Evolutionary conservation across 1,140 invertebrate genomes (phyloP), one percentile per base, ranked within the genome.

Genomic region (Drosophila prosaltans): DNA sequence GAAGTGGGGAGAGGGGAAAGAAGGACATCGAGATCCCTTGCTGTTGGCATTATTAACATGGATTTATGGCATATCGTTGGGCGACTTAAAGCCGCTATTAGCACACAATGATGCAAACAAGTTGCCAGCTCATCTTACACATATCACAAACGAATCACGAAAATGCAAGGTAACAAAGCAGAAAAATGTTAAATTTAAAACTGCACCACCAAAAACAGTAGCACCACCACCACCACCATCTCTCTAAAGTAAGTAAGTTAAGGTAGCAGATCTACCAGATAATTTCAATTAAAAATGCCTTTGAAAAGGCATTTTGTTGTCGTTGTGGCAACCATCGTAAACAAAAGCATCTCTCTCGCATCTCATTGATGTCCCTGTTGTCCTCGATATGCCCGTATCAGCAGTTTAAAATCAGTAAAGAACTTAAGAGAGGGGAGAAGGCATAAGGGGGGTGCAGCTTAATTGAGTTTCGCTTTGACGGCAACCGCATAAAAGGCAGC

Each of bases 281-380:
- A 85, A 89, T 90, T 89, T 89, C 84, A 89, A 89, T 89, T 89
- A 89, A 89, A 90, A 89, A 85, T 90, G 74, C 69, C 81, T 89
- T 89, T 89, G 74, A 81, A 81, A 78, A 65, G 77, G 71, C 71
- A 74, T 85, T 85, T 74, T 68, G 62, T 74, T 32, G 76, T 78
- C 73, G 72, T 69, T 74, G 69, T 51, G 74, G 85, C 85, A 81
- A 88, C 84, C 80, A 72, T 59, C 59, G 64, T 84, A 80, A 51
- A 51, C 45, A 51, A 51, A 82, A 74, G 65, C 67, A 24, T 40
- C 57, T 16, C 30, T 68, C 57, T 51, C 45, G 45, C 45, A 51
- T 51, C 74, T 74, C 82, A 88, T 88, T 88, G 83, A 89, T 83
- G 83, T 88, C 83, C 84, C 80, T 79, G 80, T 72, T 60, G 63